Conservation (phyloP, 2,888 invertebrate species). For the Cylindroiulus punctatus region DNA sequence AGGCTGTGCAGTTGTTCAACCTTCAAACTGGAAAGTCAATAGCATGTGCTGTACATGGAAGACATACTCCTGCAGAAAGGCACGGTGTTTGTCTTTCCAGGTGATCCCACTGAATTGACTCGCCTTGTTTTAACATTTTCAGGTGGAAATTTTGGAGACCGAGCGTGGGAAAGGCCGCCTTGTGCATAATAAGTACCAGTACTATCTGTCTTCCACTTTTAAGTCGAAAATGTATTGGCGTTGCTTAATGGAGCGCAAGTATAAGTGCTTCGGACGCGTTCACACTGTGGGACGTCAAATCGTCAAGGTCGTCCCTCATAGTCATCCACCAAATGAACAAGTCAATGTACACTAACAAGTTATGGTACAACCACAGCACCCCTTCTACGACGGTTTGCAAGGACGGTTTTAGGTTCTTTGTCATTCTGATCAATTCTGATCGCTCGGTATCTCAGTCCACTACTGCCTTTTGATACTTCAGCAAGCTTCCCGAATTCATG, state of each 20-base stretch:
- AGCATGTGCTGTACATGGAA: too few species aligned
- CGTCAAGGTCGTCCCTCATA: background rate
- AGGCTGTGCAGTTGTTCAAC: too few species aligned
- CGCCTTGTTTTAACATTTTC: constrained; percentile 22
- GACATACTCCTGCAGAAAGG: background rate
- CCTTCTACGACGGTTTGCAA: background rate
- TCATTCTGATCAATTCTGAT: too few species aligned
- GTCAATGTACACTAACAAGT: too few species aligned
- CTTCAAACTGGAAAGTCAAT: too few species aligned
- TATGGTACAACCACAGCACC: background rate
- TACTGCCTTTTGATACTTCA: too few species aligned
- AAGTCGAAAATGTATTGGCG: constrained; percentile 24
- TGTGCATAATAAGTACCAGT: background rate
- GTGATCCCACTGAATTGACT: background rate
- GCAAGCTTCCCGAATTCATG: too few species aligned
- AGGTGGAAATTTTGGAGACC: constrained; percentile 17
- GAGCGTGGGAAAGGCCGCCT: background rate
- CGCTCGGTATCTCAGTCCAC: too few species aligned
- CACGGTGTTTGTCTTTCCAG: background rate
- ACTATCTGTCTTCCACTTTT: constrained; percentile 3
- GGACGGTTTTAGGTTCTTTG: too few species aligned
- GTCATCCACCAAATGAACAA: background rate
- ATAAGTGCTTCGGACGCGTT: background rate
- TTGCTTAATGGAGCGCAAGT: background rate
- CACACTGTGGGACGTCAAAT: constrained; percentile 8